Evolutionary conservation across 2,113 vertebrate genomes (phyloP), one percentile per base, ranked within the genome.

Genomic region (Psilopogon haemacephalus): DNA sequence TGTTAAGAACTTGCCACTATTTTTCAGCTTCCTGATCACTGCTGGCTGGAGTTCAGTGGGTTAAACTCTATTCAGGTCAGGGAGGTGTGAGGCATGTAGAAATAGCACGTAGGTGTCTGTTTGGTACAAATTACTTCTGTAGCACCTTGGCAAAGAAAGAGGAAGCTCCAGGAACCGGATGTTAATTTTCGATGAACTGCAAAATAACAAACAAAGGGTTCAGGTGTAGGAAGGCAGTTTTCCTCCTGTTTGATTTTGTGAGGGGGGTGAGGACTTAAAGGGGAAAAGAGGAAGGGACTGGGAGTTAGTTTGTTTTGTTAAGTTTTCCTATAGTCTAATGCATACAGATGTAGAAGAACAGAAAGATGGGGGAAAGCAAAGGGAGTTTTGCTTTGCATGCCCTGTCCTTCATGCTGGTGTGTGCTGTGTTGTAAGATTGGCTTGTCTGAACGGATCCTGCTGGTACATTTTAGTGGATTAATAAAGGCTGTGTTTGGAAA

Each of bases 151-250:
- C 62, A 64, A 71, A 46, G 33, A 27, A 40, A 67, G 72, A 71
- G 90, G 88, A 93, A 94, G 79, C 68, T 88, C 52, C 79, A 74
- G 60, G 37, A 90, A 86, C 62, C 11, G 35, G 94, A 92, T 86
- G 77, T 75, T 86, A 64, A 78, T 84, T 86, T 90, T 48, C 5
- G 16, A 81, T 56, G 62, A 94, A 77, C 28, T 0, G 0, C 60
- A 64, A 54, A 72, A 44, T 64, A 88, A 52, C 8, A 79, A 96
- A 95, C 90, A 93, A 90, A 95, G 52, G 27, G 15, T 48, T 69
- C 95, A 95, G 95, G 95, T 94, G 92, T 93, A 78, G 74, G 44
- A 91, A 71, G 65, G 68, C 12, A 35, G 26, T 70, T 76, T 87
- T 85, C 59, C 75, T 91, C 13, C 13, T 55, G 26, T 83, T 88